Conservation (phyloP, 2,113 vertebrate genomes). For the Macaca fascicularis region DNA sequence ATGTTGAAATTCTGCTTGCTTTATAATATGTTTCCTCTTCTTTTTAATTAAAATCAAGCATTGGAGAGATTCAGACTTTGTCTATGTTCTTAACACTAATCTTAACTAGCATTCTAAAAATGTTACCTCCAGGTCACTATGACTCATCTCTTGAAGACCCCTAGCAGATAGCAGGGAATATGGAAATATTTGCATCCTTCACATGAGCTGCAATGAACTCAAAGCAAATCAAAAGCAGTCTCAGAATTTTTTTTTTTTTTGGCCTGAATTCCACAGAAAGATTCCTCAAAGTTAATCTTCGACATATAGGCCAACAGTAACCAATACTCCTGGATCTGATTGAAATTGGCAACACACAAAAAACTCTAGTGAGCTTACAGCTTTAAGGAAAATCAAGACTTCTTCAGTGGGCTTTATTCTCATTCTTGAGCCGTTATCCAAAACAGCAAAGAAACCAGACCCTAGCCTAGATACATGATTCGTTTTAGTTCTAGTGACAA, state of each 20-base stretch:
- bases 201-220: background rate
- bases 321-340: background rate
- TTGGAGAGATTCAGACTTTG: background rate
- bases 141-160: background rate
- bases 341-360: background rate
- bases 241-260: background rate
- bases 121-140: background rate
- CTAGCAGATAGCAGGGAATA: background rate
- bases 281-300: background rate
- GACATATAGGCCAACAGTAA: background rate
- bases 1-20: background rate
- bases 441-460: background rate
- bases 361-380: background rate
- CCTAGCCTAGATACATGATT: background rate
- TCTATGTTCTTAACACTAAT: background rate
- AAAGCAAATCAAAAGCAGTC: background rate
- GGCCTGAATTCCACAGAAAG: background rate
- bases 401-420: background rate
- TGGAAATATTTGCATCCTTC: background rate
- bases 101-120: background rate
- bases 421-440: background rate
- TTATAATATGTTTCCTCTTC: background rate
- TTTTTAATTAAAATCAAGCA: background rate
- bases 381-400: conserved; percentile 13
- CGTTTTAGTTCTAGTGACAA: background rate